Conservation (phyloP, 2,797 vertebrate genomes). For the Sitta carolinensis region DNA sequence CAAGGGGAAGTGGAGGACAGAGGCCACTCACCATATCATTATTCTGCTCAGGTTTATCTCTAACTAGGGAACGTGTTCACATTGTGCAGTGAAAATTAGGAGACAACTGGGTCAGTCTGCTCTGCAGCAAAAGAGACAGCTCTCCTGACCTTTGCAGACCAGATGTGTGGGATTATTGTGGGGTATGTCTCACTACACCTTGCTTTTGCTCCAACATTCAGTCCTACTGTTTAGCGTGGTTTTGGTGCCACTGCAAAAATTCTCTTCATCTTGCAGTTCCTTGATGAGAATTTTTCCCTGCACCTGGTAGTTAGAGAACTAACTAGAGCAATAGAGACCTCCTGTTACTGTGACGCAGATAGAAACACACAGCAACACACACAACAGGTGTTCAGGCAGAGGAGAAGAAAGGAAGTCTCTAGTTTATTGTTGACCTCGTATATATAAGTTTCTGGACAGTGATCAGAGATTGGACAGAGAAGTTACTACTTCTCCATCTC, state of each 20-base stretch:
- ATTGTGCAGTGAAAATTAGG: not conserved
- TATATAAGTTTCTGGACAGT: too few species aligned
- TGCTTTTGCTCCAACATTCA: not conserved
- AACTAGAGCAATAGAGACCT: not conserved
- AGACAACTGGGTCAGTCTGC: conserved; percentile 13
- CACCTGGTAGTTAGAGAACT: not conserved
- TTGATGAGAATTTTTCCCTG: not conserved
- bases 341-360: too few species aligned
- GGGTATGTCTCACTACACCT: not conserved
- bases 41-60: conserved; percentile 30
- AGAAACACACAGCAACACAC: too few species aligned
- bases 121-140: not conserved
- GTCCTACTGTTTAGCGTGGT: not conserved
- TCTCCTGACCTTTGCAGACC: not conserved
- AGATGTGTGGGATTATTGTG: not conserved
- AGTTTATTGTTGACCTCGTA: too few species aligned
- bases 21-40: not conserved
- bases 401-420: too few species aligned
- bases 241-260: not conserved
- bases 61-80: not conserved
- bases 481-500: too few species aligned
- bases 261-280: not conserved
- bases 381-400: too few species aligned
- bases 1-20: not conserved
- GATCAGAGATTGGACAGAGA: too few species aligned